Evolutionary conservation across 2,888 invertebrate genomes (phyloP), one percentile per base, ranked within the genome.

Genomic region (Tetragonula carbonaria): DNA sequence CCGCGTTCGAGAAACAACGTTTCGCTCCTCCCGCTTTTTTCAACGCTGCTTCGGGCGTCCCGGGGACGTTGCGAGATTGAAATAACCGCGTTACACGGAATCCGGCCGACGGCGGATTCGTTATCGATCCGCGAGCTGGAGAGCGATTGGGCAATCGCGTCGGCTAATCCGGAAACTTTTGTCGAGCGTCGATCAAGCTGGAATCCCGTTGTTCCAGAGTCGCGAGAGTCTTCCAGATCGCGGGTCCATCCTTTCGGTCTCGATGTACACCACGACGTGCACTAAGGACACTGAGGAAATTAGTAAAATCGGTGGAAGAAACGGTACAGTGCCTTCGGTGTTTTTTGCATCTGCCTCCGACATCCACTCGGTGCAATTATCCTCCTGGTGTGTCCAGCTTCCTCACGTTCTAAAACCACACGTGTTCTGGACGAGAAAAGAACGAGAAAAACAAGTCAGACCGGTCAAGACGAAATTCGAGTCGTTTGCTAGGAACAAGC

Each of bases 31-130:
- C 2, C 18, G 33, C 13, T 28, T 74, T 28, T 21, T 53, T 14
- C 50, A 51, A 38, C 16, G 33, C n/a, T 21, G 57, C 0, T 18
- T 2, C 8, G 0, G 45, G 57, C 21, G 50, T 13, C 50, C 21
- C 68, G 6, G 18, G 33, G 14, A 21, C 14, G 28, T 78, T 14
- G 50, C 28, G 55, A 51, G 53, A 74, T 81, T 50, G 66, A 72
- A 75, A 82, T 71, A 82, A 71, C 72, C 78, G 45, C 45, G 74
- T 70, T 55, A 50, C 16, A 33, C 55, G 55, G 38, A 21, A 38
- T 59, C 23, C 59, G 13, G n/a, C 0, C 59, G 14, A 11, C 18
- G 14, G 11, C 18, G 50, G 28, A 16, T 50, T 50, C 72, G 66
- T 65, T 23, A 80, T 80, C 80, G 80, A 71, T 72, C 62, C 67